Evolutionary conservation across 2,888 invertebrate genomes (phyloP).

Genomic region (Megaustenia siamemsis): DNA sequence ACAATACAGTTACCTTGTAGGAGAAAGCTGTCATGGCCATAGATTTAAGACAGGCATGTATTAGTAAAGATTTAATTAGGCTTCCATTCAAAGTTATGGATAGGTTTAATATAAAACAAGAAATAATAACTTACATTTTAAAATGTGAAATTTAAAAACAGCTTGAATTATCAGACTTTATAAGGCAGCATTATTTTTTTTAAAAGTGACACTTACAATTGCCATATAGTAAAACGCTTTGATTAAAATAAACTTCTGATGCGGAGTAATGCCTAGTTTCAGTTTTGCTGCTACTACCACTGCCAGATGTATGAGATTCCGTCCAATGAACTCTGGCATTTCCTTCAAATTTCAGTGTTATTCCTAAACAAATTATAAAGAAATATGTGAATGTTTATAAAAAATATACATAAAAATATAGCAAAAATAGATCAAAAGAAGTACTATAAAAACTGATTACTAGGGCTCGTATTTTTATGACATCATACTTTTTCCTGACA

Average conservation of each 20-base stretch:
- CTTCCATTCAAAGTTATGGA: background rate
- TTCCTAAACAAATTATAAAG: conserved; percentile 28
- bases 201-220: conserved; percentile 52
- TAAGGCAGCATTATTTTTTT: background rate
- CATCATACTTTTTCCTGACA: too few species aligned
- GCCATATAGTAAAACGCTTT: conserved; percentile 62
- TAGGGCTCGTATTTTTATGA: too few species aligned
- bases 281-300: conserved; percentile 69
- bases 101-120: background rate
- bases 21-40: background rate
- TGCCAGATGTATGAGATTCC: conserved; percentile 65
- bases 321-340: conserved; percentile 73
- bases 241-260: conserved; percentile 68
- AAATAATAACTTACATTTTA: too few species aligned
- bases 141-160: background rate
- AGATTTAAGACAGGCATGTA: background rate
- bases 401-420: background rate
- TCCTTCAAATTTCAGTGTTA: conserved; percentile 68
- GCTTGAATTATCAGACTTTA: background rate
- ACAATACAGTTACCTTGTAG: too few species aligned
- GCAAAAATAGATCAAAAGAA: too few species aligned
- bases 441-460: too few species aligned
- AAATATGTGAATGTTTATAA: background rate
- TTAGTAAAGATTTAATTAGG: background rate
- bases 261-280: conserved; percentile 68